These are phyloP conservation scores for Malurus melanocephalus DNA, from an alignment of 2,113 vertebrate species.

Conservation along the genomic window DNA sequence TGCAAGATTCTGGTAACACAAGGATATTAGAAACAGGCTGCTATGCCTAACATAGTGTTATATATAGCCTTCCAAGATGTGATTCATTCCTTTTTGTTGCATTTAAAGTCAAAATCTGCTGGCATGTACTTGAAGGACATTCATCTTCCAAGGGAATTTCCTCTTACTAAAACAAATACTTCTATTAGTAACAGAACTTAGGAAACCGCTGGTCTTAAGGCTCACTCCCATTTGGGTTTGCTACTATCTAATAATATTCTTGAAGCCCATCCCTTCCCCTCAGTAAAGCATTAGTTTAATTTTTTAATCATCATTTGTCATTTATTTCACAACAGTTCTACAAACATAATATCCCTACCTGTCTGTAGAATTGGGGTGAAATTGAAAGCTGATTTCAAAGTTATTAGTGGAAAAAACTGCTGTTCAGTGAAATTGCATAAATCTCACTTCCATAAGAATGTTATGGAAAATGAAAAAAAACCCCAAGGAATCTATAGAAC, in stretches of 20 bases:
- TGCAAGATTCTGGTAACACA: conserved; percentile 23
- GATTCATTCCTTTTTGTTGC: conserved; percentile 52
- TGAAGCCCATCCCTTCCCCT: conserved; percentile 32
- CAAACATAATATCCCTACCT: conserved; percentile 38
- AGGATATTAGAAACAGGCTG: conserved; percentile 51
- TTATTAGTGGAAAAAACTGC: conserved; percentile 46
- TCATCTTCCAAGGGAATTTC: conserved; percentile 57
- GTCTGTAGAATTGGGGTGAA: conserved; percentile 45
- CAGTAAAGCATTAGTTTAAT: neutral
- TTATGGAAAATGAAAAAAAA: conserved; percentile 43
- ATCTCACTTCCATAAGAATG: conserved; percentile 50
- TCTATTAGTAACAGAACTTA: conserved; percentile 47
- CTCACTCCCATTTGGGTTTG: conserved; percentile 20
- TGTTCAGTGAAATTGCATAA: conserved; percentile 53
- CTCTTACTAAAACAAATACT: conserved; percentile 48
- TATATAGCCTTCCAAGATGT: conserved; percentile 50
- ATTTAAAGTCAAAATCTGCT: conserved; percentile 51
- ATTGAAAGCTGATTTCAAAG: conserved; percentile 51
- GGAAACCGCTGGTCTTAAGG: conserved; percentile 19
- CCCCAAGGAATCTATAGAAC: conserved; percentile 52
- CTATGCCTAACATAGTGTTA: conserved; percentile 44
- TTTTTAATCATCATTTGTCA: neutral
- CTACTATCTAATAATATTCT: neutral
- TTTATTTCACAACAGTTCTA: conserved; percentile 31
- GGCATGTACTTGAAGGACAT: conserved; percentile 46